phyloP scores from a whole-genome alignment of 2,888 invertebrate species.

The Formica aserva region DNA sequence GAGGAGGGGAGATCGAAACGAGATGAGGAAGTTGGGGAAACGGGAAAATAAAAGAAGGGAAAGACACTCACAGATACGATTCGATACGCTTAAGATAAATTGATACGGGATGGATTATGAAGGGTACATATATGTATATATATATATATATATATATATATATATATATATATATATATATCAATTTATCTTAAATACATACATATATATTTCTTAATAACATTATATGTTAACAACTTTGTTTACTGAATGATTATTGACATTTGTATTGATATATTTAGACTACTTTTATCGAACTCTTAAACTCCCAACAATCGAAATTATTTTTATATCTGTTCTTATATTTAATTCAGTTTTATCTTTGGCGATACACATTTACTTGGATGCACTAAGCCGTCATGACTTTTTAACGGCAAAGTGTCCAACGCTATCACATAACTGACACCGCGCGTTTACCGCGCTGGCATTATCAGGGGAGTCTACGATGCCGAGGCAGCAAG shows the following conservation, averaged over 20 bases:
- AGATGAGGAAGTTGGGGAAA: constrained; percentile 59
- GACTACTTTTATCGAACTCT: neutral
- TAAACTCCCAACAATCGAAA: neutral
- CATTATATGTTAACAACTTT: neutral
- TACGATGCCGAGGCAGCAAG: constrained; percentile 3
- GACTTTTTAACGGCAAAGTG: constrained; percentile 11
- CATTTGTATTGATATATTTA: neutral
- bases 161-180: too few relatives aligned
- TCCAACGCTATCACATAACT: neutral
- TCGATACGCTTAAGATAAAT: constrained; percentile 78
- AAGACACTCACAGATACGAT: constrained; percentile 70
- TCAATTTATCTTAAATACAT: neutral
- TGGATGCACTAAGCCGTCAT: neutral
- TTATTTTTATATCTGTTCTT: neutral
- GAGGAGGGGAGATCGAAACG: constrained; percentile 23
- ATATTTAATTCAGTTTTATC: neutral
- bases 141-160: neutral
- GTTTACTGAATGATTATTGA: neutral
- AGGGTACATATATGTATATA: constrained; percentile 50
- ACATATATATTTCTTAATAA: neutral
- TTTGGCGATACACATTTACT: neutral
- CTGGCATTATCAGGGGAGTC: constrained; percentile 29
- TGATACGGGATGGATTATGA: constrained; percentile 76
- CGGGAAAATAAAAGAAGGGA: constrained; percentile 66
- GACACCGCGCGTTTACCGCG: constrained; percentile 3